phyloP scores from a whole-genome alignment of 2,888 invertebrate species.

The Epistrophella euchroma region DNA sequence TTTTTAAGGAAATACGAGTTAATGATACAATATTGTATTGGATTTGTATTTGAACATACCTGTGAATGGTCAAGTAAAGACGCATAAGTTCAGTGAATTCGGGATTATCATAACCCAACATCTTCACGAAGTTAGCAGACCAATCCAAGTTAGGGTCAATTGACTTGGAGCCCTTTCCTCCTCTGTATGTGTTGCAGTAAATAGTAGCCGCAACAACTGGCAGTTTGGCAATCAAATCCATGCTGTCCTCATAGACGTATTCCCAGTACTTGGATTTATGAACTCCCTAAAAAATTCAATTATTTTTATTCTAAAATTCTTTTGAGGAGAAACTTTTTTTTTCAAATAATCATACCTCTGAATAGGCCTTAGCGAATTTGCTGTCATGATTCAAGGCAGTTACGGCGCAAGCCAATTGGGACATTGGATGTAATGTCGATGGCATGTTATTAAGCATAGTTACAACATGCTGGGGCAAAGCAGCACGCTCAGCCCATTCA shows the following conservation, averaged over 20 bases:
- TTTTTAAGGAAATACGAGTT: conserved; percentile 22
- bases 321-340: neutral
- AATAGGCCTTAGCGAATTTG: conserved; percentile 92
- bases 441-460: conserved; percentile 93
- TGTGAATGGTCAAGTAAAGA: conserved; percentile 93
- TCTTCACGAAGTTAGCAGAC: conserved; percentile 92
- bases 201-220: conserved; percentile 94
- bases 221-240: conserved; percentile 94
- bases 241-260: conserved; percentile 90
- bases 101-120: conserved; percentile 91
- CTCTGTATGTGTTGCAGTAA: conserved; percentile 90
- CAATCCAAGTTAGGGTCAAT: conserved; percentile 92
- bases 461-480: conserved; percentile 91
- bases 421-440: conserved; percentile 92
- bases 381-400: conserved; percentile 93
- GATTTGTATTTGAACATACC: conserved; percentile 77
- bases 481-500: conserved; percentile 90
- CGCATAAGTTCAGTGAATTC: conserved; percentile 92
- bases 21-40: neutral
- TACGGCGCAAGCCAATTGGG: conserved; percentile 92
- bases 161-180: conserved; percentile 89
- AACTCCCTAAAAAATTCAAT: conserved; percentile 85
- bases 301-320: neutral
- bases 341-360: conserved; percentile 77
- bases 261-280: conserved; percentile 93